A percentile compares a stretch with the other conserved stretches of the same genome.
Conservation (phyloP, 2,797 vertebrate species). For the Pseudochromis fuscus region DNA sequence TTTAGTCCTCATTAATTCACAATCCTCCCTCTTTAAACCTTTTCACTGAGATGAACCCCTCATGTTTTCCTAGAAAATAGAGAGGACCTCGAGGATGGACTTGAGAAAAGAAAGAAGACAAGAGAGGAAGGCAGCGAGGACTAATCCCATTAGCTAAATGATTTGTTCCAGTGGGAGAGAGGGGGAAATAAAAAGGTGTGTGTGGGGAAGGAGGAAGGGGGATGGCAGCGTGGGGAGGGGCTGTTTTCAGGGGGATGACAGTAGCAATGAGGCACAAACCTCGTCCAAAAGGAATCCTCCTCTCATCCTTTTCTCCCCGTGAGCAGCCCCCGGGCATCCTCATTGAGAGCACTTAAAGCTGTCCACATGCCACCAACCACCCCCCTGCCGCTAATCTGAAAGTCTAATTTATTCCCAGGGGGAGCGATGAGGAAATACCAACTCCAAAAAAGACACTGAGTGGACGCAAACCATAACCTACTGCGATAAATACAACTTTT, state of each 20-base stretch:
- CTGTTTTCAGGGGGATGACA: constrained; percentile 5
- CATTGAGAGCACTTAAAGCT: constrained; percentile 4
- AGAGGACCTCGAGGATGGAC: constrained; percentile 54
- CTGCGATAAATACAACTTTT: no score
- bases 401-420: constrained; percentile 71
- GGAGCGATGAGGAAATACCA: constrained; percentile 30
- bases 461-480: no score
- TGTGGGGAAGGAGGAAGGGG: background rate
- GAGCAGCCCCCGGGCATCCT: constrained; percentile 24
- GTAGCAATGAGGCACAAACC: constrained; percentile 33
- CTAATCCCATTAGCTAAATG: constrained; percentile 79
- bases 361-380: constrained; percentile 46
- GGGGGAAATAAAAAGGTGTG: constrained; percentile 42
- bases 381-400: constrained; percentile 62
- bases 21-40: constrained; percentile 4
- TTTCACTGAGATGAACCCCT: constrained; percentile 43
- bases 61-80: constrained; percentile 36
- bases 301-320: constrained; percentile 2
- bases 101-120: constrained; percentile 40
- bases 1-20: constrained; percentile 55
- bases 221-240: background rate
- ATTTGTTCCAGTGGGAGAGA: constrained; percentile 77
- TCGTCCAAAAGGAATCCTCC: constrained; percentile 21
- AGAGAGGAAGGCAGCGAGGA: constrained; percentile 31
- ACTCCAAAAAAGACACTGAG: constrained; percentile 22